These are phyloP conservation scores for Sphaerophoria rueppellii DNA, from an alignment of 2,888 invertebrate genomes.

Conservation along the genomic window DNA sequence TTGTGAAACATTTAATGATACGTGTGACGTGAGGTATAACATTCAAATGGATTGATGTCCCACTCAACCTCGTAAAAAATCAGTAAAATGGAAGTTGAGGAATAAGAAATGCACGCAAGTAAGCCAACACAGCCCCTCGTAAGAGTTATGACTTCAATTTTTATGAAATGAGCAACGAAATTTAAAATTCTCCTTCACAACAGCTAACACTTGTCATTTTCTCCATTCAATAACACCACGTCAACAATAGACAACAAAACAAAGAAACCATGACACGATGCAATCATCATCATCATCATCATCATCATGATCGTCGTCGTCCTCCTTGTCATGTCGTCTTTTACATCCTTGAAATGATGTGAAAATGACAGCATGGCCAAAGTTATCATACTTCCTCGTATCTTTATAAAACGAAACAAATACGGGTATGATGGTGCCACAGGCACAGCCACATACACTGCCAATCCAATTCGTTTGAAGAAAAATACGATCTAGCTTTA, in stretches of 20 bases:
- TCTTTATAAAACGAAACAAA: background rate
- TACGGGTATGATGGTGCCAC: background rate
- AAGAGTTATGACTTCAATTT: background rate
- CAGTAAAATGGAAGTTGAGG: background rate
- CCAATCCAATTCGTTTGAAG: background rate
- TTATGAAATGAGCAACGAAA: background rate
- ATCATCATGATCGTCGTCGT: background rate
- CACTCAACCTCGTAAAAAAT: background rate
- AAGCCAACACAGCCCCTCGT: background rate
- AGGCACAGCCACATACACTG: background rate
- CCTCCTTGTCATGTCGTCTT: too few species aligned
- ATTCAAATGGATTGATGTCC: background rate
- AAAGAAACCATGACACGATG: conserved; percentile 48
- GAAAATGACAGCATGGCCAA: conserved; percentile 47
- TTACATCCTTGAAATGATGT: background rate
- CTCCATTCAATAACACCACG: conserved; percentile 12
- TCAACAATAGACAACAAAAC: conserved; percentile 37
- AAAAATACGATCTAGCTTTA: background rate
- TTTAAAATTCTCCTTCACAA: background rate
- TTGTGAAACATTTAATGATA: conserved; percentile 12
- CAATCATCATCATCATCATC: conserved; percentile 47
- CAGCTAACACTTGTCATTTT: background rate
- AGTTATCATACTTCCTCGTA: background rate
- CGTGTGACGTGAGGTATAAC: background rate
- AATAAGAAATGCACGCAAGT: background rate